Evolutionary conservation across 2,797 vertebrate species (phyloP).

Genomic region (Sparus aurata): DNA sequence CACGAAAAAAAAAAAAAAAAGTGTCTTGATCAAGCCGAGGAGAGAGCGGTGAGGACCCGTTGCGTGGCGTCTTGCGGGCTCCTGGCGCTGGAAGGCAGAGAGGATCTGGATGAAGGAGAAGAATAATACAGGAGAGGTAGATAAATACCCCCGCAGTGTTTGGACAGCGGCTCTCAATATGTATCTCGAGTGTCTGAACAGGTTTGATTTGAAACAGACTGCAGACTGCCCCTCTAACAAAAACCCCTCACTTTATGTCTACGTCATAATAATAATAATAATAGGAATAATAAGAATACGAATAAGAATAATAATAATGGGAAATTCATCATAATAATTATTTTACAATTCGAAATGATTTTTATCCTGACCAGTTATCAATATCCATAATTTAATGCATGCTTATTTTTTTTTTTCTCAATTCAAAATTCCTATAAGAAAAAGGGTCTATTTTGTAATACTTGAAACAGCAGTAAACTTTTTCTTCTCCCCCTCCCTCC

Average conservation of each 20-base stretch:
- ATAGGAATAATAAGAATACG: conserved; percentile 30
- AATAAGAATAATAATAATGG: conserved; percentile 12
- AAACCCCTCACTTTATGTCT: background rate
- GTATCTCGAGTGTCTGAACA: conserved; percentile 70
- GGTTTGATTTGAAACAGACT: conserved; percentile 66
- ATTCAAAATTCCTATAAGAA: background rate
- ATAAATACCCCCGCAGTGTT: conserved; percentile 78
- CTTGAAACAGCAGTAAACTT: conserved; percentile 72
- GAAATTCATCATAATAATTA: background rate
- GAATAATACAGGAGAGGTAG: conserved; percentile 70
- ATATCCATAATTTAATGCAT: background rate
- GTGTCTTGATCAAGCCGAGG: conserved; percentile 93
- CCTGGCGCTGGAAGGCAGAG: conserved; percentile 90
- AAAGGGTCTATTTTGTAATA: conserved; percentile 37
- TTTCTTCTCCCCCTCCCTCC: conserved; percentile 23
- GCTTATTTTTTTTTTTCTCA: background rate
- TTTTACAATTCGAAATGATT: background rate
- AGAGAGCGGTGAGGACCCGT: conserved; percentile 94
- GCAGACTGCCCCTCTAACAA: conserved; percentile 8
- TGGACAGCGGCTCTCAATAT: conserved; percentile 79
- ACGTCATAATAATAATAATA: background rate
- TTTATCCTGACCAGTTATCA: background rate
- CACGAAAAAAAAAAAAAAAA: conserved; percentile 63
- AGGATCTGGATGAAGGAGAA: conserved; percentile 71
- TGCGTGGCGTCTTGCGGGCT: conserved; percentile 94